phyloP scores from a whole-genome alignment of 2,113 vertebrate species.

The Oceanites oceanicus region DNA sequence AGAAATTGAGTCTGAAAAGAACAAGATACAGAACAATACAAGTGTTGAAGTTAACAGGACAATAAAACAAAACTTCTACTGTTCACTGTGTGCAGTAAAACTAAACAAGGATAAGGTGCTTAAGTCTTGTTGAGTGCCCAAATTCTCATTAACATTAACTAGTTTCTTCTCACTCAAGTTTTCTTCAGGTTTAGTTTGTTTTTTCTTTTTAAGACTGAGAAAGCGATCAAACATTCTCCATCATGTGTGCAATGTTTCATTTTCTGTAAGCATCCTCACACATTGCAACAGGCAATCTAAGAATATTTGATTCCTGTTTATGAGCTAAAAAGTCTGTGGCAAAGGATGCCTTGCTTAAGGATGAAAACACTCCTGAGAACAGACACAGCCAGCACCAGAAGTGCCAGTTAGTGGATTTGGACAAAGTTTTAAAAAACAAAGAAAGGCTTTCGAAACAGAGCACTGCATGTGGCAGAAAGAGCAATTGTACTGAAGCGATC shows the following conservation, averaged over 20 bases:
- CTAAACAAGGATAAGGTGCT: not conserved
- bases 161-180: not conserved
- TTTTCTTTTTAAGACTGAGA: not conserved
- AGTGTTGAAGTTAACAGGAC: not conserved
- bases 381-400: not conserved
- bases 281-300: not conserved
- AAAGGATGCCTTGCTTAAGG: not conserved
- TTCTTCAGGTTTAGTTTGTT: not conserved
- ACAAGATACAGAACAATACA: not conserved
- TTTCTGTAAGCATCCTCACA: not conserved
- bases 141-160: not conserved
- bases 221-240: not conserved
- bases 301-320: not conserved
- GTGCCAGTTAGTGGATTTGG: not conserved
- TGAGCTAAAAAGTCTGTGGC: not conserved
- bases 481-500: not conserved
- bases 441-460: not conserved
- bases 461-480: not conserved
- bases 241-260: not conserved
- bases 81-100: not conserved
- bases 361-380: not conserved
- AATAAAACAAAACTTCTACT: not conserved
- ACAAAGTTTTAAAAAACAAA: not conserved
- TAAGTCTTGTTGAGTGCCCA: not conserved
- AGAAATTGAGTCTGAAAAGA: slow-evolving; percentile 96